phyloP scores from a whole-genome alignment of 2,797 vertebrate genomes.

The Sciurus vulgaris region DNA sequence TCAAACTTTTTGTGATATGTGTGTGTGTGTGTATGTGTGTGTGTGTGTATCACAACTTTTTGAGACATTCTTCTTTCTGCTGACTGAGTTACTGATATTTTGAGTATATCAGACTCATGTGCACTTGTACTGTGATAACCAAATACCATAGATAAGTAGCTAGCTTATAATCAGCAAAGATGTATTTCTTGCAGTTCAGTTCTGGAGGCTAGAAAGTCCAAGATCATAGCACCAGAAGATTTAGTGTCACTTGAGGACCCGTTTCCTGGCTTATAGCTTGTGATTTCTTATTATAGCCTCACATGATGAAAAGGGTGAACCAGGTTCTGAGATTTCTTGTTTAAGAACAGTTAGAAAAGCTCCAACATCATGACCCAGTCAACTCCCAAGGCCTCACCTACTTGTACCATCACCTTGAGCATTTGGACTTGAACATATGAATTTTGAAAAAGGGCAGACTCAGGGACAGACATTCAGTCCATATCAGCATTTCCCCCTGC shows the following conservation, averaged over 20 bases:
- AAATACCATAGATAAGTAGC: not conserved
- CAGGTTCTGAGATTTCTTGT: not conserved
- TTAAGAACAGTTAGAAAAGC: not conserved
- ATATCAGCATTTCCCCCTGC: not conserved
- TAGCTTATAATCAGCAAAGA: not conserved
- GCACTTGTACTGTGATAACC: not conserved
- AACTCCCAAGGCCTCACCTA: not conserved
- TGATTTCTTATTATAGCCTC: not conserved
- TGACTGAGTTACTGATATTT: not conserved
- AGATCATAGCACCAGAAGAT: not conserved
- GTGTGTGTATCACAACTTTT: not conserved
- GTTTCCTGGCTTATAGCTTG: not conserved
- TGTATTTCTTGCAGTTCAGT: not conserved
- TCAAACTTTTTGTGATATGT: not conserved
- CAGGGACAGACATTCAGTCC: not conserved
- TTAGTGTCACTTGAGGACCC: not conserved
- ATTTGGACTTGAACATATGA: not conserved
- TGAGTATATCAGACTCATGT: too few species aligned
- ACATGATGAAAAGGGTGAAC: not conserved
- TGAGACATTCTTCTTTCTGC: not conserved
- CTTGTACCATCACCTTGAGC: not conserved
- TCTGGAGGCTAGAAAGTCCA: not conserved
- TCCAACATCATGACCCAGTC: not conserved
- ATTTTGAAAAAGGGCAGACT: not conserved
- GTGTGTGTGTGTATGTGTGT: too few species aligned